Evolutionary conservation across 2,888 invertebrate genomes (phyloP), one percentile per base, ranked within the genome.

Genomic region (Tortrix viridana): DNA sequence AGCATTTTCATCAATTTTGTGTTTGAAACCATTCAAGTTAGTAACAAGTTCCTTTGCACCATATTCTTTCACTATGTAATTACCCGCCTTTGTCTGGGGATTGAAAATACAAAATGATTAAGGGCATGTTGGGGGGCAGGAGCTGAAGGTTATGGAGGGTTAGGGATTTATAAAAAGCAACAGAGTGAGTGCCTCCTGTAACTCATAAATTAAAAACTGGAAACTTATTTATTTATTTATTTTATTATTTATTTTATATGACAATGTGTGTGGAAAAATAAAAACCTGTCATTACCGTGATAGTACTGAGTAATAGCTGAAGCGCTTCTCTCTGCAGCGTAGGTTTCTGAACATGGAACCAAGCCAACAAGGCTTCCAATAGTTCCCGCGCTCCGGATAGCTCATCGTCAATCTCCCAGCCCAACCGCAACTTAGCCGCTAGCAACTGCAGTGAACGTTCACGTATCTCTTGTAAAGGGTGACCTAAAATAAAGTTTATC

Each of bases 351-450:
- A 88, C 92, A 52, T 93, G 78, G 77, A 95, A 95, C 95, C 95
- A 95, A 54, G 93, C 88, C 50, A 95, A 82, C 23, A 95, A 81
- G 66, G 93, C 93, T 54, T 90, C 84, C 20, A 95, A 76, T 18
- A 95, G 82, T 72, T 94, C 93, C 66, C 94, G 93, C 41, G 93
- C 93, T 46, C 93, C 86, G 18, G 93, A 89, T 56, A 94, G 77
- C 72, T 94, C 94, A 74, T 94, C 94, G 60, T 94, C 93, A 55
- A 94, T 86, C 58, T 92, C 84, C 85, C 94, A 93, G 19, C 95
- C 95, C 67, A 94, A 84, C 62, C 93, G 93, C n/a, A 95, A 82
- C 79, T 95, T 95, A 0, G 94, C 93, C 68, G 93, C 77, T 55
- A 94, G 81, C 68, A 92, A 83, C 61, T 91, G 83, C 19, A 94